Evolutionary conservation across 2,888 invertebrate species (phyloP).

Genomic region (Phengaris alcon): DNA sequence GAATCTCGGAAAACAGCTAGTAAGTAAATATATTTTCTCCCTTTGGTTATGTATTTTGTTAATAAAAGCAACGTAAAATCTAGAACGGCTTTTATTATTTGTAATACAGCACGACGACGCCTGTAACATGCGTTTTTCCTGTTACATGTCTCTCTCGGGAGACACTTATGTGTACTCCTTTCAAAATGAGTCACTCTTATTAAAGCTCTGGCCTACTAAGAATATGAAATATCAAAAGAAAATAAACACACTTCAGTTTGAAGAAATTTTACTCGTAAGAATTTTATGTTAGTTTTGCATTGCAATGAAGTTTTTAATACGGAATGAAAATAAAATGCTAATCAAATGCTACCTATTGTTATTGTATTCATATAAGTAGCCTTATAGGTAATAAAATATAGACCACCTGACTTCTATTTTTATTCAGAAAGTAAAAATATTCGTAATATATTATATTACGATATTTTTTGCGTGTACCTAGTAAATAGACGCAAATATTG

Average conservation of each 20-base stretch:
- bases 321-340: too few species aligned
- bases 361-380: too few species aligned
- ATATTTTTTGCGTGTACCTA: too few species aligned
- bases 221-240: slow-evolving; percentile 21
- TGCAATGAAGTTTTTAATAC: too few species aligned
- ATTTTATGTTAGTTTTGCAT: not conserved
- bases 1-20: too few species aligned
- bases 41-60: slow-evolving; percentile 2
- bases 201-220: slow-evolving; percentile 19
- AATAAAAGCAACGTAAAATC: slow-evolving; percentile 7
- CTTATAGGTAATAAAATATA: too few species aligned
- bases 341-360: too few species aligned
- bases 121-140: slow-evolving; percentile 15
- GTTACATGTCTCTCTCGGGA: slow-evolving; percentile 5
- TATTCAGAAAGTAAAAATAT: too few species aligned
- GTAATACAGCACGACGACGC: slow-evolving; percentile 17
- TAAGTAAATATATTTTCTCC: slow-evolving; percentile 5
- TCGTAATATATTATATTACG: too few species aligned
- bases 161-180: slow-evolving; percentile 23
- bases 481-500: not conserved
- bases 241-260: slow-evolving; percentile 17
- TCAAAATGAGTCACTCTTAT: slow-evolving; percentile 22
- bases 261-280: not conserved
- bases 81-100: slow-evolving; percentile 17
- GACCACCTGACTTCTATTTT: too few species aligned